Evolutionary conservation across 2,888 invertebrate genomes (phyloP).

Genomic region (Trachelus tabidus): DNA sequence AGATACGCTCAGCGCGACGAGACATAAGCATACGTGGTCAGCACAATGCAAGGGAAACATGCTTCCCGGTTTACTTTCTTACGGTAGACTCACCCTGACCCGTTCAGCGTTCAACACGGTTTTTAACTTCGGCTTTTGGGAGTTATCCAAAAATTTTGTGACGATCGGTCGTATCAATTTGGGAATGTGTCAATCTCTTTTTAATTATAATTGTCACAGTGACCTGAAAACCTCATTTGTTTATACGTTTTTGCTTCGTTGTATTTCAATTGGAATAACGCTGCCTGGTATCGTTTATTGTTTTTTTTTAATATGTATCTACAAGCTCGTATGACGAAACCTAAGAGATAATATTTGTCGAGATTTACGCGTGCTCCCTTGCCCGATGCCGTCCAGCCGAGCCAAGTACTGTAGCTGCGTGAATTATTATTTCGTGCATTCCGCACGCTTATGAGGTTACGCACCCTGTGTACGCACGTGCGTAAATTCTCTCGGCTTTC

Average conservation of each 20-base stretch:
- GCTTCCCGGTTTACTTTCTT: background rate
- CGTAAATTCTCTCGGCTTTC: background rate
- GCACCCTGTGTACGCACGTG: slow-evolving; percentile 6
- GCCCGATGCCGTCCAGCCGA: background rate
- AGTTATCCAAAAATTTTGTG: background rate
- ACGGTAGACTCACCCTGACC: background rate
- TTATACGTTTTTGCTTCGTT: background rate
- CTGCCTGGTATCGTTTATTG: background rate
- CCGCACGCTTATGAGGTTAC: slow-evolving; percentile 1
- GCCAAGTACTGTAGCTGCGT: background rate
- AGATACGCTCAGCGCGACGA: slow-evolving; percentile 2
- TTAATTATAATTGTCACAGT: background rate
- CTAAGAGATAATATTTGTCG: slow-evolving; percentile 51
- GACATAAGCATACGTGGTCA: slow-evolving; percentile 14
- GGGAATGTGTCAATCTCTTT: background rate
- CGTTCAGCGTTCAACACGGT: background rate
- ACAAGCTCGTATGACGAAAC: slow-evolving; percentile 23
- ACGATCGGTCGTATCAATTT: no score
- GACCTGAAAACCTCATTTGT: background rate
- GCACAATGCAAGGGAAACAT: slow-evolving; percentile 16
- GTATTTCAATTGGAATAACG: background rate
- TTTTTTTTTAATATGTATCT: slow-evolving; percentile 33
- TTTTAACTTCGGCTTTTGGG: background rate
- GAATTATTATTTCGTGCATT: background rate
- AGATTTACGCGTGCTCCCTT: slow-evolving; percentile 46